A percentile compares a stretch with the other conserved stretches of the same genome.
phyloP scores from a whole-genome alignment of 2,888 invertebrate species.

The Pachycephus smyrnensis region DNA sequence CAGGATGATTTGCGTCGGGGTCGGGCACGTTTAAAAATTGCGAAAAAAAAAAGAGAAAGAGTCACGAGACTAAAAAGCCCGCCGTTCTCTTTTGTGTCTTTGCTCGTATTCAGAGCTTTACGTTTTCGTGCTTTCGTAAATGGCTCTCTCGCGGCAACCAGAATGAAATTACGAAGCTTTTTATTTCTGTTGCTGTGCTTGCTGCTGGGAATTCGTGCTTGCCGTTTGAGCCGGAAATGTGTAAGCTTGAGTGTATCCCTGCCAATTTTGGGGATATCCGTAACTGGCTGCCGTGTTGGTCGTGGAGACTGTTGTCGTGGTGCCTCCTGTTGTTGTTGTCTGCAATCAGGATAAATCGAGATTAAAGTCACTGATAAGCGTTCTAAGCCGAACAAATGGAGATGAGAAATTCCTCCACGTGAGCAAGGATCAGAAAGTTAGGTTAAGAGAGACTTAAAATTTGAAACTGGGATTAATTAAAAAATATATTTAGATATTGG shows the following conservation, averaged over 20 bases:
- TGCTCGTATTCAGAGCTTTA: no score
- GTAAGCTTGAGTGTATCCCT: conserved; percentile 45
- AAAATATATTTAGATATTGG: no score
- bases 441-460: conserved; percentile 18
- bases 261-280: conserved; percentile 46
- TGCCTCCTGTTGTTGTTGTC: conserved; percentile 41
- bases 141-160: conserved; percentile 16
- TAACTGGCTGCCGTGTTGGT: conserved; percentile 40
- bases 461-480: no score
- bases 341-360: conserved; percentile 26
- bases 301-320: conserved; percentile 37
- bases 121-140: conserved; percentile 13
- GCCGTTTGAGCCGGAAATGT: conserved; percentile 39
- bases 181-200: conserved; percentile 36
- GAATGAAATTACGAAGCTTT: background rate
- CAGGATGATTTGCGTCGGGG: no score
- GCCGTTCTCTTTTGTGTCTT: no score
- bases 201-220: conserved; percentile 39
- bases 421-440: conserved; percentile 38
- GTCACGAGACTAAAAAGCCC: no score
- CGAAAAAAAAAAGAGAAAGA: no score
- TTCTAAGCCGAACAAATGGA: conserved; percentile 20
- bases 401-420: background rate
- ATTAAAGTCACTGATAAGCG: background rate
- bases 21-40: no score